Conservation (phyloP, 2,888 invertebrate species). For the Sthenelais limicola region DNA sequence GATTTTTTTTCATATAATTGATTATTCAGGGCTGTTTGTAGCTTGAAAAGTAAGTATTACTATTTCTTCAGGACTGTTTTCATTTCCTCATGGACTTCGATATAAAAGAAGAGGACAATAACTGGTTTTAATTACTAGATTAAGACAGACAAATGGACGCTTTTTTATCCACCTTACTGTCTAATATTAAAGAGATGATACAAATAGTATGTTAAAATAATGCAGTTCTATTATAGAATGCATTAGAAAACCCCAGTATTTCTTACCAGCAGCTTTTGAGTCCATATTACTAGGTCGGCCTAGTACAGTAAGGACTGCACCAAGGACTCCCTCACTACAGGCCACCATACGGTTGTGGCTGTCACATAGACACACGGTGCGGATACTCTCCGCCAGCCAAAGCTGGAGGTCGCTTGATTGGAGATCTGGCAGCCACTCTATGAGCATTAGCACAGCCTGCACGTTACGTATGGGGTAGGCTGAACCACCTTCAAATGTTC, state of each 20-base stretch:
- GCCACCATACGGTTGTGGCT: conserved; percentile 75
- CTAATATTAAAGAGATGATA: not conserved
- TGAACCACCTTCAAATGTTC: conserved; percentile 21
- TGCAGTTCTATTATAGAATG: not conserved
- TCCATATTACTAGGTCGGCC: conserved; percentile 72
- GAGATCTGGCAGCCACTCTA: conserved; percentile 75
- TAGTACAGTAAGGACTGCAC: conserved; percentile 74
- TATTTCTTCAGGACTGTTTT: no score
- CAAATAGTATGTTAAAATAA: not conserved
- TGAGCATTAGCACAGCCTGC: conserved; percentile 74
- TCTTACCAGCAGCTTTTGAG: conserved; percentile 71
- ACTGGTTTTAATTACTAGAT: no score
- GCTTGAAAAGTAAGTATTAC: no score
- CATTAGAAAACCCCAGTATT: no score
- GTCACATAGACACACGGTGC: conserved; percentile 67
- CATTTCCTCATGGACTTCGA: no score
- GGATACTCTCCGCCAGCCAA: conserved; percentile 72
- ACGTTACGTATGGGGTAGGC: conserved; percentile 68
- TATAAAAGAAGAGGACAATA: no score
- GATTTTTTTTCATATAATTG: no score
- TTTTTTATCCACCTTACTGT: no score
- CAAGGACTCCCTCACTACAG: conserved; percentile 75
- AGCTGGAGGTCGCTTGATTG: conserved; percentile 70
- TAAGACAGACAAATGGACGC: no score
- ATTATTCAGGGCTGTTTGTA: no score